A percentile compares a stretch with the other conserved stretches of the same genome.
phyloP scores from a whole-genome alignment of 30 jellyfish, hydroid and myxozoan genomes.

The Cassiopea xamachana region DNA sequence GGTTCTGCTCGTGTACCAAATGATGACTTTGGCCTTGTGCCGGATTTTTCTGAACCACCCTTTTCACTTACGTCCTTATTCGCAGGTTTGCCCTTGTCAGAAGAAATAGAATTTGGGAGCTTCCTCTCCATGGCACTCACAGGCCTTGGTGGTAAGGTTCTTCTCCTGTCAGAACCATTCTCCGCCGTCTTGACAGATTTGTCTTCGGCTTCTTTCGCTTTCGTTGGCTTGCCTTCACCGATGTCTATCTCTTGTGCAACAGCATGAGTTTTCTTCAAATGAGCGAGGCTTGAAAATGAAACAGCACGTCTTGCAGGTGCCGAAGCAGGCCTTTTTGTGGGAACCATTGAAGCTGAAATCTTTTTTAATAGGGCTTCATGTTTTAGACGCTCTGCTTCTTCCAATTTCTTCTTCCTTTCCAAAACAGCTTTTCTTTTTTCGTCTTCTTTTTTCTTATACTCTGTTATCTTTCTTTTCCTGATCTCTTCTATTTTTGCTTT shows the following conservation, averaged over 20 bases:
- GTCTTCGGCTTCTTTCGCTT: constrained; percentile 70
- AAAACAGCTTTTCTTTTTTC: constrained; percentile 79
- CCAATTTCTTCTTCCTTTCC: constrained; percentile 74
- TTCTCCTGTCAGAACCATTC: constrained; percentile 32
- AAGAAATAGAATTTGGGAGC: constrained; percentile 24
- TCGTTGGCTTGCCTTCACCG: constrained; percentile 22
- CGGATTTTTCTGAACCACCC: constrained; percentile 30
- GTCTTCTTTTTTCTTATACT: constrained; percentile 76
- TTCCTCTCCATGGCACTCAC: constrained; percentile 69
- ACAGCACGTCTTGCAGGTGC: constrained; percentile 77
- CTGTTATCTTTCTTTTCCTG: constrained; percentile 64
- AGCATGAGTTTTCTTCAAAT: constrained; percentile 57
- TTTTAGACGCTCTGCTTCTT: constrained; percentile 68
- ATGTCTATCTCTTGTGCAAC: constrained; percentile 68
- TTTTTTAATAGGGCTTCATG: constrained; percentile 77
- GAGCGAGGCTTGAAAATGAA: constrained; percentile 72
- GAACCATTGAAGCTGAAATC: constrained; percentile 36
- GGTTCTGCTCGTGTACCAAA: constrained; percentile 60
- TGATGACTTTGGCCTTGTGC: constrained; percentile 62
- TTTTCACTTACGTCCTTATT: not conserved
- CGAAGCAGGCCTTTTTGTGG: constrained; percentile 73
- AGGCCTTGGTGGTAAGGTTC: constrained; percentile 70
- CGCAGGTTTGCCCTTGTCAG: constrained; percentile 34
- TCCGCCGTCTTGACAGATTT: constrained; percentile 2
- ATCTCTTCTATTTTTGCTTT: constrained; percentile 75